A percentile compares a stretch with the other conserved stretches of the same genome.
Evolutionary conservation across 2,113 vertebrate species (phyloP).

Genomic region (Leptosomus discolor): DNA sequence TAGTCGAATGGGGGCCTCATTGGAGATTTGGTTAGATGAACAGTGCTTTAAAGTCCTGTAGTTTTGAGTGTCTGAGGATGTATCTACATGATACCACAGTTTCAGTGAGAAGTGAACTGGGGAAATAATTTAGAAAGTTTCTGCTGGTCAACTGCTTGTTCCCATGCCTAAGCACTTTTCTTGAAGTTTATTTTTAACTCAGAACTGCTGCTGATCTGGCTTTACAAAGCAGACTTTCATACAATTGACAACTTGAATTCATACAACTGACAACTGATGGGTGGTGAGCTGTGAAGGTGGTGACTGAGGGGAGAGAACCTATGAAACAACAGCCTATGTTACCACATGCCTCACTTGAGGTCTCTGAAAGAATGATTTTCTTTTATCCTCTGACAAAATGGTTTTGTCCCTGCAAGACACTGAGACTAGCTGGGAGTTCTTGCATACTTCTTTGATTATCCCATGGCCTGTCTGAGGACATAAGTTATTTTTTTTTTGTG

Average conservation of each 20-base stretch:
- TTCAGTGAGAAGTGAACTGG: not conserved
- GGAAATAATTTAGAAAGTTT: not conserved
- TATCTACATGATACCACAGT: not conserved
- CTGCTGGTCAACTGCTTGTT: conserved; percentile 22
- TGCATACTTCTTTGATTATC: not conserved
- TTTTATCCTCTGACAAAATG: not conserved
- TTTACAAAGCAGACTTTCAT: conserved; percentile 4
- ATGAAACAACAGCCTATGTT: not conserved
- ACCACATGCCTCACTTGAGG: not conserved
- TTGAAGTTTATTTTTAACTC: conserved; percentile 46
- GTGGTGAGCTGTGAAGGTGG: conserved; percentile 23
- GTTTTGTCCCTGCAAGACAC: not conserved
- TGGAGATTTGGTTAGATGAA: not conserved
- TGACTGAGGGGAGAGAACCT: not conserved
- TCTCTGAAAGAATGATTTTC: not conserved
- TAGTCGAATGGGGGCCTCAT: not conserved
- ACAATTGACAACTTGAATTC: conserved; percentile 11
- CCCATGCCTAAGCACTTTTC: not conserved
- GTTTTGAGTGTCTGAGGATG: not conserved
- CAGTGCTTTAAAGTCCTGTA: not conserved
- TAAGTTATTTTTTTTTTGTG: not conserved
- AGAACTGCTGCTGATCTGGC: conserved; percentile 1
- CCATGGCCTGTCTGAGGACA: not conserved
- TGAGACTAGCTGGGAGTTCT: not conserved
- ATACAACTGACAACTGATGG: not conserved